Percentiles rank a stretch among this genome's conserved stretches.
These are phyloP conservation scores for Chrysolina oricalcia DNA, from an alignment of 2,888 invertebrate genomes.

Conservation along the genomic window DNA sequence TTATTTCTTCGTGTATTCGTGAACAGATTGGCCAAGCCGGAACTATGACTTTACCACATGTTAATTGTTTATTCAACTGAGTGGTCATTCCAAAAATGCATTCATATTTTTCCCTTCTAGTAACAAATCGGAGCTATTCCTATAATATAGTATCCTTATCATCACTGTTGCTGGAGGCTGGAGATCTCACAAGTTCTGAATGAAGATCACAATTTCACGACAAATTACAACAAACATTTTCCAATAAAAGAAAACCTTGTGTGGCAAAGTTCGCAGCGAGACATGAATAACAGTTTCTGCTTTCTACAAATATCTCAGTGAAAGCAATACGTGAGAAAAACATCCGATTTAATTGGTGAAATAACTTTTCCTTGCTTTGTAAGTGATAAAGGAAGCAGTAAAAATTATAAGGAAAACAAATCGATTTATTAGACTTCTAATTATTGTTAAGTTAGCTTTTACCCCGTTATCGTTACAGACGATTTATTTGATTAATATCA, in stretches of 20 bases:
- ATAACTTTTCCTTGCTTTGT: not conserved
- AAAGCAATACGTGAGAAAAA: conserved; percentile 30
- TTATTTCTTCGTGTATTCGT: not conserved
- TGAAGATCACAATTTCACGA: not conserved
- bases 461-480: conserved; percentile 3
- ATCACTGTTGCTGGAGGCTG: not conserved
- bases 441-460: not conserved
- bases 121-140: not conserved
- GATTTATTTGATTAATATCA: not conserved
- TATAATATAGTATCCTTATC: no score
- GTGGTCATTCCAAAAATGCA: not conserved
- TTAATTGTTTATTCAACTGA: not conserved
- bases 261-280: not conserved
- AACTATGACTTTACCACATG: conserved; percentile 21
- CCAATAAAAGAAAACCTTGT: not conserved
- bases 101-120: not conserved
- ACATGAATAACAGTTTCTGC: conserved; percentile 8
- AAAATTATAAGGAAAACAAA: not conserved
- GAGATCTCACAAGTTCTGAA: not conserved
- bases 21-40: not conserved
- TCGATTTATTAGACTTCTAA: not conserved
- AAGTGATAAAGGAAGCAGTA: not conserved
- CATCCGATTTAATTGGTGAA: conserved; percentile 9
- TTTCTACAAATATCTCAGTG: conserved; percentile 30
- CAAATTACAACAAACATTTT: not conserved